Percentiles rank a stretch among this genome's conserved stretches.
Conservation (phyloP, 2,113 vertebrate species). For the Pantherophis guttatus region DNA sequence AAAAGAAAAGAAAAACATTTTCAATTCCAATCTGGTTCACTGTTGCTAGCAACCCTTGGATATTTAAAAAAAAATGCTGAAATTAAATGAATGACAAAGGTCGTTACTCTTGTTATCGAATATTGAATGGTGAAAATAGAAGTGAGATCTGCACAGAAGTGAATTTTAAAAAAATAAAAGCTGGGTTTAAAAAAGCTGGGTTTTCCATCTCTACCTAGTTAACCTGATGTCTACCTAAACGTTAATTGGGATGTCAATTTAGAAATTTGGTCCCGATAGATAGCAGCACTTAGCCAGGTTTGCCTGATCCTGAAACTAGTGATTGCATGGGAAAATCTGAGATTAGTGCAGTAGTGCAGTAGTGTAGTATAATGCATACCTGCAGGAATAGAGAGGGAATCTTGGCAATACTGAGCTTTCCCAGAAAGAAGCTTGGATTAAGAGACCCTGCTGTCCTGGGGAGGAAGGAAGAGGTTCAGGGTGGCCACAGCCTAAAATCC, state of each 20-base stretch:
- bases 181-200: background rate
- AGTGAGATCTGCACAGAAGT: background rate
- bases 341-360: background rate
- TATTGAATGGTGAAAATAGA: background rate
- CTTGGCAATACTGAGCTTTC: background rate
- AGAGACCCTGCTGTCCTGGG: too few species aligned
- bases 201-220: background rate
- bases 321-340: background rate
- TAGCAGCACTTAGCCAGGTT: background rate
- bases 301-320: background rate
- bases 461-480: background rate
- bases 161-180: background rate
- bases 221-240: too few species aligned
- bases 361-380: background rate
- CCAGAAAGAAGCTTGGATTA: too few species aligned
- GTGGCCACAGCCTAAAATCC: background rate
- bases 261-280: background rate
- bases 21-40: background rate
- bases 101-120: too few species aligned
- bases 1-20: background rate
- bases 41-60: background rate
- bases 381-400: background rate
- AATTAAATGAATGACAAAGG: background rate
- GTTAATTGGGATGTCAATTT: background rate
- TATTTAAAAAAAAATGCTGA: background rate